A percentile compares a stretch with the other conserved stretches of the same genome.
These are phyloP conservation scores for Desmodus rotundus DNA, from an alignment of 2,113 vertebrate species.

Conservation along the genomic window DNA sequence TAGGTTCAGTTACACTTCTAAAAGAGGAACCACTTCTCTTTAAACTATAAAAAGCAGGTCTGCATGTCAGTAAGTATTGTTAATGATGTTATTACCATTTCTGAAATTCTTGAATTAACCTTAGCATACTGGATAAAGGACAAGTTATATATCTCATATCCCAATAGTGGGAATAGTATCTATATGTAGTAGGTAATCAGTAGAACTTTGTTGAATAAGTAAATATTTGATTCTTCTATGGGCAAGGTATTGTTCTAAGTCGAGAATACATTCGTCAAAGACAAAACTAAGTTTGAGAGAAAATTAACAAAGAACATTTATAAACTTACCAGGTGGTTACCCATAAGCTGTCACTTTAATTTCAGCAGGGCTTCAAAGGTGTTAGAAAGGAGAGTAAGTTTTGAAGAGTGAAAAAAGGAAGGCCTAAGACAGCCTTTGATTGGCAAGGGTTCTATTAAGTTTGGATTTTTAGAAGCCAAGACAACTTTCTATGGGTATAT, in stretches of 20 bases:
- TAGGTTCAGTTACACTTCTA: background rate
- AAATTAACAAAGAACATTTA: conserved; percentile 4
- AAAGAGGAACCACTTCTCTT: background rate
- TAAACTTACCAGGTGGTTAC: background rate
- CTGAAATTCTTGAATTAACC: background rate
- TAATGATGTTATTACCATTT: background rate
- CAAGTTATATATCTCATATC: background rate
- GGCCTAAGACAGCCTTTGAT: background rate
- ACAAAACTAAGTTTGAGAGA: background rate
- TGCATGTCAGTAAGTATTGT: background rate
- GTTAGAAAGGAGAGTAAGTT: background rate
- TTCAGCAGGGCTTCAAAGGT: background rate
- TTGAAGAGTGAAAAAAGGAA: background rate
- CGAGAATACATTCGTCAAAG: background rate
- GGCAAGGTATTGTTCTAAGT: background rate
- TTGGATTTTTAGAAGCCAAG: background rate
- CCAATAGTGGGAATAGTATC: background rate
- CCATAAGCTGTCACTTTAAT: background rate
- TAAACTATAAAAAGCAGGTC: background rate
- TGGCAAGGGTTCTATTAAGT: background rate
- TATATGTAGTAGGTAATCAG: background rate
- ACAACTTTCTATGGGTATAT: background rate
- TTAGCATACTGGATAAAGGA: background rate
- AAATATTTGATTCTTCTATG: background rate
- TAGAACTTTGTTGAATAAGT: background rate